Percentiles rank a stretch among this genome's conserved stretches.
Conservation (phyloP, 2,113 vertebrate genomes). For the Sorex araneus region DNA sequence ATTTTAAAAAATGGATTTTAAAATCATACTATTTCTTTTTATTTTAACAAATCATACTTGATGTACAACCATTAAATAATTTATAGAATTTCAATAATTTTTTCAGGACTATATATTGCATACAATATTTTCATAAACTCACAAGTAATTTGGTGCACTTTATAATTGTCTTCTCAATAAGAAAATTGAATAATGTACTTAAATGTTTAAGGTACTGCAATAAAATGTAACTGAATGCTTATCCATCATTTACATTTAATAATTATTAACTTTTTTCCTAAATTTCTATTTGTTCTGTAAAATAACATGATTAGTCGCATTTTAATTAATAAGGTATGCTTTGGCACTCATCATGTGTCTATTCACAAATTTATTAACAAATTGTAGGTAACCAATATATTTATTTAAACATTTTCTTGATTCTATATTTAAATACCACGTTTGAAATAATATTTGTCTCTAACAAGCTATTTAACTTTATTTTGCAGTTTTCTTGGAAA, state of each 20-base stretch:
- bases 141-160: not conserved
- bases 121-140: conserved; percentile 23
- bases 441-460: no score
- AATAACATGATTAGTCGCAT: not conserved
- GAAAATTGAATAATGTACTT: no score
- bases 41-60: not conserved
- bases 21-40: not conserved
- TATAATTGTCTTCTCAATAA: not conserved
- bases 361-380: not conserved
- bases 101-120: not conserved
- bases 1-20: conserved; percentile 34
- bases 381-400: not conserved
- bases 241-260: not conserved
- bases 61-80: not conserved
- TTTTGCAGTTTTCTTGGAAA: no score
- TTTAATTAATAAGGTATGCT: not conserved
- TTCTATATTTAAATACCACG: not conserved
- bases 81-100: not conserved
- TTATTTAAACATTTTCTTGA: not conserved
- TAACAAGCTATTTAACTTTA: no score
- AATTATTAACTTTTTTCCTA: not conserved
- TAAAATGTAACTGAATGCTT: no score
- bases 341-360: not conserved
- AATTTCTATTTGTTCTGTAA: not conserved
- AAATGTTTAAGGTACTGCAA: not conserved